phyloP scores from a whole-genome alignment of 2,113 vertebrate genomes.

The Pygoscelis antarcticus region DNA sequence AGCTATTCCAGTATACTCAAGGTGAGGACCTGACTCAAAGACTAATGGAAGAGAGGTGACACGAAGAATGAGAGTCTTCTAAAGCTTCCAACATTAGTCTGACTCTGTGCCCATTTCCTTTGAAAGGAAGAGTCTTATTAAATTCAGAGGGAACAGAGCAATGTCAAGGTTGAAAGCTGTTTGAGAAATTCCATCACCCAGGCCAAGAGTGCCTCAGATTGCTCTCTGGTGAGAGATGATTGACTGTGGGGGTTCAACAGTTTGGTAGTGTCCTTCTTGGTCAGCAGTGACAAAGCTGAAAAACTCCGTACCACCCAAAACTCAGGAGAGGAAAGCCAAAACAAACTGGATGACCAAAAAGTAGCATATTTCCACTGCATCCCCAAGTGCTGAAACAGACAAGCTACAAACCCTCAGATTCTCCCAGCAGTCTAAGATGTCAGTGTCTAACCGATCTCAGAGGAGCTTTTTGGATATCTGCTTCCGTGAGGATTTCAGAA shows the following conservation, averaged over 20 bases:
- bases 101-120: background rate
- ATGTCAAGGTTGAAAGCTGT: background rate
- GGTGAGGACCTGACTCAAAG: conserved; percentile 3
- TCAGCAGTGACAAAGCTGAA: background rate
- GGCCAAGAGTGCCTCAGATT: background rate
- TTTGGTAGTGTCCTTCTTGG: background rate
- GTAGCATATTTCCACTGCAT: rapidly evolving
- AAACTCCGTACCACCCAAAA: background rate
- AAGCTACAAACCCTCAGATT: background rate
- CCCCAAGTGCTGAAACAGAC: background rate
- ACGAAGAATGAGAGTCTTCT: conserved; percentile 2
- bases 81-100: background rate
- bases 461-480: background rate
- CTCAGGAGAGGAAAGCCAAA: background rate
- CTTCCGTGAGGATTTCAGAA: background rate
- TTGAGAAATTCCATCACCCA: background rate
- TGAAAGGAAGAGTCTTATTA: background rate
- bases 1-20: background rate
- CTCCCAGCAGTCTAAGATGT: background rate
- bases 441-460: background rate
- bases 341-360: background rate
- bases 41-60: background rate
- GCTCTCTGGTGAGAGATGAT: background rate
- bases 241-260: background rate
- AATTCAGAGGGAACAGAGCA: background rate